A percentile compares a stretch with the other conserved stretches of the same genome.
Conservation (phyloP, 2,113 vertebrate genomes). For the Puma concolor region DNA sequence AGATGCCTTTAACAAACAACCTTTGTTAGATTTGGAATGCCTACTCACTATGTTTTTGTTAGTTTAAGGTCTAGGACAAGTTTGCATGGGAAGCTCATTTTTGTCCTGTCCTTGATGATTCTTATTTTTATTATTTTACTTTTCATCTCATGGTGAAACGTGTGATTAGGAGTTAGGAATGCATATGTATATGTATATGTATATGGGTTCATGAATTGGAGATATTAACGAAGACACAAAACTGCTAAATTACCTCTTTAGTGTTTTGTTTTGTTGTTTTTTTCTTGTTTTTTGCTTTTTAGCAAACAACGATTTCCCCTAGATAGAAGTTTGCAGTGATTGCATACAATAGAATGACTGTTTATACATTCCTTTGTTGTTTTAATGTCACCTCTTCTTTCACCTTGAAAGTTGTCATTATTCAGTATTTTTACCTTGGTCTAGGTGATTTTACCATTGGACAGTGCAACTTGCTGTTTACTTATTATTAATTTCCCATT, state of each 20-base stretch:
- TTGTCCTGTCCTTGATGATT: not conserved
- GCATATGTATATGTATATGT: too few relatives aligned
- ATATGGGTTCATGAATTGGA: not conserved
- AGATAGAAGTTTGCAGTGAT: not conserved
- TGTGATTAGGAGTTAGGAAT: not conserved
- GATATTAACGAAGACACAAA: not conserved
- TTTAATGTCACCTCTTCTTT: not conserved
- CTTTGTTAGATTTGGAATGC: not conserved
- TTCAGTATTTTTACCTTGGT: not conserved
- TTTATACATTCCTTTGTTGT: not conserved
- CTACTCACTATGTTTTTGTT: not conserved
- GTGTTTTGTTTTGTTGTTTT: not conserved
- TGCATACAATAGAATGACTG: not conserved
- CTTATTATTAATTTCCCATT: not conserved
- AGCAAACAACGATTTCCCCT: not conserved
- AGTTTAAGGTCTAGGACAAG: not conserved
- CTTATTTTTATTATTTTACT: not conserved
- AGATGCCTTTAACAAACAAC: not conserved
- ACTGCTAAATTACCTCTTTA: not conserved
- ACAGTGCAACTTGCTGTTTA: not conserved
- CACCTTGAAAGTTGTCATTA: not conserved
- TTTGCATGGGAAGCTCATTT: not conserved
- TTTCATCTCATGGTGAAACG: not conserved
- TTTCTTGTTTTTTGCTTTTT: not conserved
- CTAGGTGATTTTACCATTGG: not conserved